A percentile compares a stretch with the other conserved stretches of the same genome.
Conservation (phyloP, 2,113 vertebrate genomes). For the Alces alces region DNA sequence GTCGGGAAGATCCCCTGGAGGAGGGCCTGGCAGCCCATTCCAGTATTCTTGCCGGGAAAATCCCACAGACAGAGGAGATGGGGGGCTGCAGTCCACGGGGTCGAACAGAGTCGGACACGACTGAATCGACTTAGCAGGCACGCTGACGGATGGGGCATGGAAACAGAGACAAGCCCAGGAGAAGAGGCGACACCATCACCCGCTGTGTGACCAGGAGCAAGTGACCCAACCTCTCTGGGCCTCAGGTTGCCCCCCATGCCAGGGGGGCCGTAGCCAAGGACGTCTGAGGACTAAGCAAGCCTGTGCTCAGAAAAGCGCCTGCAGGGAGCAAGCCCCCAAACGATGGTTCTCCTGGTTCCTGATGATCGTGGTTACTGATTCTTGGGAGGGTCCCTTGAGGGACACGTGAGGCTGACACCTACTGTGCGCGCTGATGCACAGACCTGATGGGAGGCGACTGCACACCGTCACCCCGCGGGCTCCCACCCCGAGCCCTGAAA, state of each 20-base stretch:
- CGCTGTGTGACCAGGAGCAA: not conserved
- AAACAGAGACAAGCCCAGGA: accelerated
- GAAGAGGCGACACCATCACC: accelerated
- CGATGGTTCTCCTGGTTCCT: accelerated
- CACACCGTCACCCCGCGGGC: accelerated
- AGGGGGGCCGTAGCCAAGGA: accelerated
- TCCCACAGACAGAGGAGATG: not conserved
- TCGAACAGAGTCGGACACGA: not conserved
- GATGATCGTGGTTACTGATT: accelerated
- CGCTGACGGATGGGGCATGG: accelerated
- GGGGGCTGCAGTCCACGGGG: not conserved
- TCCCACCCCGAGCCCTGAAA: not conserved
- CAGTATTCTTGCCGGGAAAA: not conserved
- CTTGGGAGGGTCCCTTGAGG: not conserved
- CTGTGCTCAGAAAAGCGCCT: accelerated
- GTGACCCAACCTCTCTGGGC: not conserved
- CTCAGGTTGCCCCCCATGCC: not conserved
- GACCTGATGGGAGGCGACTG: not conserved
- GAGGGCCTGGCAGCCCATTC: not conserved
- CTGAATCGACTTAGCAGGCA: not conserved
- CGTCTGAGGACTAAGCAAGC: too few species aligned
- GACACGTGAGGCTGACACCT: accelerated
- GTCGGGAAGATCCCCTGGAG: not conserved
- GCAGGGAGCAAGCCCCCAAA: accelerated
- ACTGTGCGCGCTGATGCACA: accelerated